phyloP scores from a whole-genome alignment of 1,140 invertebrate genomes.

The Charaxes varanes region DNA sequence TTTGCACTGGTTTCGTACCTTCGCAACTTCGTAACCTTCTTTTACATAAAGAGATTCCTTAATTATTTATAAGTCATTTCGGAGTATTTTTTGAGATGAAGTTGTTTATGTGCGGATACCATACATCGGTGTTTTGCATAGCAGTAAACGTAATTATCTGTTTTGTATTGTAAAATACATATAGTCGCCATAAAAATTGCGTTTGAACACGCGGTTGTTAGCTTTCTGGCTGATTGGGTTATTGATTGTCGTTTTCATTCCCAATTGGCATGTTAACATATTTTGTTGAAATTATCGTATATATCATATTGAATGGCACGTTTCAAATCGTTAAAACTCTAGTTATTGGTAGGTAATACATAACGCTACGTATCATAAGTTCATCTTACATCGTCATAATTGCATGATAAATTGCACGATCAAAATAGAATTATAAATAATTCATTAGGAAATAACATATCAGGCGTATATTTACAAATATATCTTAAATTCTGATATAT shows the following conservation, averaged over 20 bases:
- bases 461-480: not conserved
- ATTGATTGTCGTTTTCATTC: slow-evolving; percentile 43
- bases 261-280: slow-evolving; percentile 52
- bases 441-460: not conserved
- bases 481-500: no score
- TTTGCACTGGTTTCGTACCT: slow-evolving; percentile 30
- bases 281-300: slow-evolving; percentile 12
- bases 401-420: slow-evolving; percentile 44
- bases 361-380: slow-evolving; percentile 27
- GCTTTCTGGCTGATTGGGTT: slow-evolving; percentile 60
- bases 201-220: slow-evolving; percentile 38
- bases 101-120: slow-evolving; percentile 36
- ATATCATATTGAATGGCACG: slow-evolving; percentile 30
- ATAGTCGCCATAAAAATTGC: slow-evolving; percentile 36
- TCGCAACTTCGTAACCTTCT: slow-evolving; percentile 25
- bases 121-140: slow-evolving; percentile 31
- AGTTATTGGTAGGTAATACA: slow-evolving; percentile 17
- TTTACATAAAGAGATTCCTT: slow-evolving; percentile 1
- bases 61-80: not conserved
- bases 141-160: slow-evolving; percentile 41
- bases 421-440: slow-evolving; percentile 11
- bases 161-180: slow-evolving; percentile 32
- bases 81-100: slow-evolving; percentile 4
- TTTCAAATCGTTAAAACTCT: slow-evolving; percentile 12
- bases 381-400: slow-evolving; percentile 36